Evolutionary conservation across 2,888 invertebrate genomes (phyloP).

Genomic region (Copidosoma aretas): DNA sequence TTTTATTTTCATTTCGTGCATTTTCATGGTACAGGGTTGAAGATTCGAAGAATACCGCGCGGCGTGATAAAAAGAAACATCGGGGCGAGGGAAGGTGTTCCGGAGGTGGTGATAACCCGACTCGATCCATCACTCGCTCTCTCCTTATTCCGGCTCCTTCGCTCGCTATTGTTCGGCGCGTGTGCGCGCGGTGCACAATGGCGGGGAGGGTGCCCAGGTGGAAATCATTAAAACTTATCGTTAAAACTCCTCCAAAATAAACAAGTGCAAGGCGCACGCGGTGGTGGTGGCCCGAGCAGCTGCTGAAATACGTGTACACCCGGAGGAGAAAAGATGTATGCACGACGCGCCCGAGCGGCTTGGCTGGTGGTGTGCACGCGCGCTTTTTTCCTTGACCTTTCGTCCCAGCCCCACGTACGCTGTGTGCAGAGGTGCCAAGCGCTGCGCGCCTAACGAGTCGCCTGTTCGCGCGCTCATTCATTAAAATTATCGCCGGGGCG

Average conservation of each 20-base stretch:
- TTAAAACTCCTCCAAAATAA: slow-evolving; percentile 38
- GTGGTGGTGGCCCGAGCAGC: not conserved
- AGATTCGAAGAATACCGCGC: too few relatives aligned
- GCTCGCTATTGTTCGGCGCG: slow-evolving; percentile 32
- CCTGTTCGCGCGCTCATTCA: slow-evolving; percentile 27
- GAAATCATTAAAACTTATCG: slow-evolving; percentile 42
- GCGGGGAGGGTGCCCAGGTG: slow-evolving; percentile 23
- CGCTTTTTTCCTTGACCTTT: slow-evolving; percentile 22
- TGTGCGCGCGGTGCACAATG: slow-evolving; percentile 18
- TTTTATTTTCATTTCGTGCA: too few relatives aligned
- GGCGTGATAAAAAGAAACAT: too few relatives aligned
- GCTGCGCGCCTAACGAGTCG: slow-evolving; percentile 18
- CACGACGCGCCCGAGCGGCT: not conserved
- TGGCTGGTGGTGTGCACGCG: not conserved
- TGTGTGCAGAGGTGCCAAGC: too few relatives aligned
- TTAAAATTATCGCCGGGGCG: slow-evolving; percentile 27
- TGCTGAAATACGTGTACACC: slow-evolving; percentile 13
- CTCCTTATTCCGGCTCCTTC: not conserved
- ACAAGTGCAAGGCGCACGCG: slow-evolving; percentile 27
- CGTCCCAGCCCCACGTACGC: too few relatives aligned
- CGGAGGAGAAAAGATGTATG: not conserved
- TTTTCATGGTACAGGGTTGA: too few relatives aligned
- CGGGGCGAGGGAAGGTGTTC: slow-evolving; percentile 48
- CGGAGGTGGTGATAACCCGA: slow-evolving; percentile 60
- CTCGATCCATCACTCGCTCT: slow-evolving; percentile 61